Evolutionary conservation across 2,113 vertebrate genomes (phyloP), one percentile per base, ranked within the genome.

Genomic region (Neodon shergylaensis): DNA sequence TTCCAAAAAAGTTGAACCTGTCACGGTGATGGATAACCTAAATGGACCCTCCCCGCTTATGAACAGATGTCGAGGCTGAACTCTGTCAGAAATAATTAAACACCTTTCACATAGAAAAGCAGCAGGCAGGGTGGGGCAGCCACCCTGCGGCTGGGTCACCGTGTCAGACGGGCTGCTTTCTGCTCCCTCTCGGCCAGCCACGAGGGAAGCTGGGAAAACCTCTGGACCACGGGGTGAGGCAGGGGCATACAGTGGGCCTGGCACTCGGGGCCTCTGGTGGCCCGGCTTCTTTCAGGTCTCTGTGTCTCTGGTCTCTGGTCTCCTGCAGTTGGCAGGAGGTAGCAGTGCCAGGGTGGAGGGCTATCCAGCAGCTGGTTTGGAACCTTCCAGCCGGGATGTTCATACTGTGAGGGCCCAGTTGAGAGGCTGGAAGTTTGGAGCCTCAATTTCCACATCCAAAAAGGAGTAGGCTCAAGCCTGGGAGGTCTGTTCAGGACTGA

Each of bases 61-160:
- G 98, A 98, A 98, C 99, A 99, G 99, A 99, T 99, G 99, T 99
- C 98, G 98, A 97, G 61, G 92, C 96, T 98, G 99, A 99, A 99
- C 98, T 98, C 98, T 99, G 99, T 99, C 99, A 99, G 98, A 96
- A 98, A 98, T 99, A 99, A 99, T 99, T 99, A 99, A 99, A 98
- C 98, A 96, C 98, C 98, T 97, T 96, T 96, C 97, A 96, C 96
- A 78, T 0, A 61, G 90, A 86, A 94, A 88, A 90, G 92, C 97
- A 47, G 96, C 94, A 74, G 95, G 97, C 96, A 83, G 96, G 94
- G 88, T 66, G 33, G 5, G 11, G 90, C 10, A 10, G 72, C 93
- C 61, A 84, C 77, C 11, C 12, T 31, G 42, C 4, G 70, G 82
- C 78, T 2, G 90, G 96, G 94, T 70, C 95, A 42, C 7, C 28